A percentile compares a stretch with the other conserved stretches of the same genome.
phyloP scores from a whole-genome alignment of 1,140 invertebrate genomes.

The Leguminivora glycinivorella region DNA sequence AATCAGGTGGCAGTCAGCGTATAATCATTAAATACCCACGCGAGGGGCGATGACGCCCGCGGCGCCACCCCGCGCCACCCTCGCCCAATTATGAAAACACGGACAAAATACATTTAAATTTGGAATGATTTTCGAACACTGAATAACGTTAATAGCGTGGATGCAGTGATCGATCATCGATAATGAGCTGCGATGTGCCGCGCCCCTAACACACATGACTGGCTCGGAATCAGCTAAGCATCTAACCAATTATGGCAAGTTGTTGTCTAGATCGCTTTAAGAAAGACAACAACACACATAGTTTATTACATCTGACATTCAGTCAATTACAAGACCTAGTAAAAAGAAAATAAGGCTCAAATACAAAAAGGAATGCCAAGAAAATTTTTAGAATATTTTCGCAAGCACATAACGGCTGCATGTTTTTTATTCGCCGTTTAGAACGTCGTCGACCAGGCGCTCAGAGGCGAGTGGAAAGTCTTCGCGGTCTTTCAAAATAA shows the following conservation, averaged over 20 bases:
- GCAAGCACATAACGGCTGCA: constrained; percentile 47
- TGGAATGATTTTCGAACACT: constrained; percentile 54
- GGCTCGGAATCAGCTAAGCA: background rate
- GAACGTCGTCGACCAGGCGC: constrained; percentile 62
- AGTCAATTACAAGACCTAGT: background rate
- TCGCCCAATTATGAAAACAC: constrained; percentile 77
- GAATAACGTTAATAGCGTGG: constrained; percentile 41
- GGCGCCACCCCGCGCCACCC: constrained; percentile 55
- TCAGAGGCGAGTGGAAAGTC: constrained; percentile 55
- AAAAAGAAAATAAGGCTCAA: background rate
- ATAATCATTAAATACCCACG: constrained; percentile 79
- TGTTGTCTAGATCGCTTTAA: background rate
- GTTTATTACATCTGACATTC: background rate
- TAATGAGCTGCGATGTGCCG: constrained; percentile 11
- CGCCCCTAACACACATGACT: constrained; percentile 7
- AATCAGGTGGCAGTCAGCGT: constrained; percentile 78
- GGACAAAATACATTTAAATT: constrained; percentile 75
- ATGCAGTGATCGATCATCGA: constrained; percentile 22
- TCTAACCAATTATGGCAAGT: background rate
- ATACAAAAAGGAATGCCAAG: constrained; percentile 1
- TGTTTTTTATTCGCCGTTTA: constrained; percentile 58
- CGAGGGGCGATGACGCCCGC: constrained; percentile 70
- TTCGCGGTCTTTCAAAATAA: constrained; percentile 73
- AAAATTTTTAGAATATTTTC: constrained; percentile 45
- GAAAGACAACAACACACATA: background rate